phyloP scores from a whole-genome alignment of 2,113 vertebrate genomes.

The Silurus asotus region DNA sequence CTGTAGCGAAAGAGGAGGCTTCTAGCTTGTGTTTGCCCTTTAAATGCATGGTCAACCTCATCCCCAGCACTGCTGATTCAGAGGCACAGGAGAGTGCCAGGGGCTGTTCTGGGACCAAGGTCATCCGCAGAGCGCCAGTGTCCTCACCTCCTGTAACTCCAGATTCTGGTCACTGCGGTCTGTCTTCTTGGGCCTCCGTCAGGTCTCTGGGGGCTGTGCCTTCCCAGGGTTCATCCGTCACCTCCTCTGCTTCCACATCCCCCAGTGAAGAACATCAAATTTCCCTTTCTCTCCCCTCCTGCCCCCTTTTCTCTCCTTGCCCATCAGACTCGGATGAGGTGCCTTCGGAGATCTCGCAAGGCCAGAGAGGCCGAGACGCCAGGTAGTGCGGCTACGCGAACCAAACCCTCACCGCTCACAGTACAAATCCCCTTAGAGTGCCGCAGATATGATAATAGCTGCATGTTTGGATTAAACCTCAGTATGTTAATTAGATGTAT shows the following conservation, averaged over 20 bases:
- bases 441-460: background rate
- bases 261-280: slow-evolving; percentile 70
- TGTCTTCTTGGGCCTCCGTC: slow-evolving; percentile 57
- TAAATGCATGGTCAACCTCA: slow-evolving; percentile 71
- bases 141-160: slow-evolving; percentile 64
- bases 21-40: slow-evolving; percentile 73
- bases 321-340: slow-evolving; percentile 75
- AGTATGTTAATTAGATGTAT: background rate
- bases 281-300: slow-evolving; percentile 68
- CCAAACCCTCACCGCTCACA: slow-evolving; percentile 47
- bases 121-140: slow-evolving; percentile 56
- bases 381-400: slow-evolving; percentile 73
- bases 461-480: background rate
- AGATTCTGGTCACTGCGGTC: slow-evolving; percentile 61
- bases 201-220: slow-evolving; percentile 52
- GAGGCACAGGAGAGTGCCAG: slow-evolving; percentile 59
- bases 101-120: slow-evolving; percentile 54
- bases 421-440: slow-evolving; percentile 1
- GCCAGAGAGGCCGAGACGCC: slow-evolving; percentile 65
- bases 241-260: slow-evolving; percentile 70
- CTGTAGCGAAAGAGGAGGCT: slow-evolving; percentile 62
- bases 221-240: slow-evolving; percentile 62
- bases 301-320: slow-evolving; percentile 68
- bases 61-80: slow-evolving; percentile 62
- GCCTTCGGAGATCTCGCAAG: slow-evolving; percentile 65